Evolutionary conservation across 2,113 vertebrate species (phyloP), one percentile per base, ranked within the genome.

Genomic region (Sinocyclocheilus rhinocerous): DNA sequence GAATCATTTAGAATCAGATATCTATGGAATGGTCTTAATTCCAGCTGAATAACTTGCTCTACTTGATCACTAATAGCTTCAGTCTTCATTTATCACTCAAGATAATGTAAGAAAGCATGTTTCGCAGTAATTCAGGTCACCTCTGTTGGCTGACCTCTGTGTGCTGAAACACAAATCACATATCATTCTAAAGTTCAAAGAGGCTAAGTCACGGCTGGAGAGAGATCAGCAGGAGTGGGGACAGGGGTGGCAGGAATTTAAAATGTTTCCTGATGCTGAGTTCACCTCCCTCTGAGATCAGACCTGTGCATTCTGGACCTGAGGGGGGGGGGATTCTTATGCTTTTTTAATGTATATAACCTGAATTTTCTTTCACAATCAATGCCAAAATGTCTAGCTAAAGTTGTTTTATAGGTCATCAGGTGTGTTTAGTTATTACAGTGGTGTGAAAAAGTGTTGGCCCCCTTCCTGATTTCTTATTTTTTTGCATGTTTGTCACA

Each of bases 241-340:
- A 86, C 75, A 79, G 12, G 73, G 42, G 26, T 26, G 42, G 84
- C 48, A 89, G 61, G 89, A 90, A 86, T 85, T 67, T 84, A 88
- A 90, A 89, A 59, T 29, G 61, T 72, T 91, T 91, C 88, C 90
- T 93, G 87, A 88, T 88, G 89, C 81, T 79, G 78, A 87, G 42
- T 45, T 86, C 39, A 84, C 39, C 79, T 77, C 57, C 76, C 73
- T 86, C 52, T 89, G 84, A 42, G 73, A 63, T 36, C 63, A 29
- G 33, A 61, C 8, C 13, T 57, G 72, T 70, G 42, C 42, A 42
- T 42, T 48, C 45, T 48, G 65, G 81, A 84, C n/a, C n/a, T n/a
- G n/a, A n/a, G 4, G 36, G 4, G 70, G 69, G 8, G 4, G 11
- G 39, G 45, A n/a, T n/a, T 57, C 20, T 11, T 2, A n/a, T 73